phyloP scores from a whole-genome alignment of 2,113 vertebrate species.

The Ptilonorhynchus violaceus region DNA sequence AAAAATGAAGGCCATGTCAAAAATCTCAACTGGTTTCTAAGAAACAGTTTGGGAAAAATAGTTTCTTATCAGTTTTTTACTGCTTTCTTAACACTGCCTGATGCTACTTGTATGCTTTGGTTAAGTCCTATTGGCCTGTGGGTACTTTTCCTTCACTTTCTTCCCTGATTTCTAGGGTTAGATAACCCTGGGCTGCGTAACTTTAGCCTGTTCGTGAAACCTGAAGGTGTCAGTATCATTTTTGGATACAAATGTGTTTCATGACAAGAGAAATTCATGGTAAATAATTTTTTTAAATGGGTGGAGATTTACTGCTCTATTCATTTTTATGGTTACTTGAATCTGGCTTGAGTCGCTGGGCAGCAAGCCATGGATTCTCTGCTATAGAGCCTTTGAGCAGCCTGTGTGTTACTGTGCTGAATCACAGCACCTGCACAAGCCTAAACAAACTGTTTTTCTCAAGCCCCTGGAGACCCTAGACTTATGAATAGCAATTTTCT shows the following conservation, averaged over 20 bases:
- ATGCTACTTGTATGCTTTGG: neutral
- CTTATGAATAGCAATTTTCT: neutral
- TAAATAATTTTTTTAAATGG: neutral
- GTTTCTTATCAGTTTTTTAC: neutral
- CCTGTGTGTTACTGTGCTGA: neutral
- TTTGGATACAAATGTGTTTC: neutral
- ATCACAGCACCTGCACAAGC: constrained; percentile 28
- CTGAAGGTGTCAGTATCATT: neutral
- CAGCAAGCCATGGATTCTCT: neutral
- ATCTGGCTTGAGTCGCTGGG: constrained; percentile 9
- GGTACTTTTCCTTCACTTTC: neutral
- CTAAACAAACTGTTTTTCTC: neutral
- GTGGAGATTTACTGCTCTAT: neutral
- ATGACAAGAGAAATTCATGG: constrained; percentile 5
- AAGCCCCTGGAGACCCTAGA: neutral
- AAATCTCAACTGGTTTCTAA: neutral
- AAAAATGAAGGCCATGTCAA: neutral
- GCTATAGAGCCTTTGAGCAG: neutral
- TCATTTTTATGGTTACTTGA: constrained; percentile 39
- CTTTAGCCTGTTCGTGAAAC: neutral
- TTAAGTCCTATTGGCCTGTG: neutral
- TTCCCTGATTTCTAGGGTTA: neutral
- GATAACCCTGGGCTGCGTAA: neutral
- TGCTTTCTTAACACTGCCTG: neutral
- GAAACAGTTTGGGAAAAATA: neutral